Conservation (phyloP, 1,140 invertebrate genomes). For the Caenorhabditis latens region DNA sequence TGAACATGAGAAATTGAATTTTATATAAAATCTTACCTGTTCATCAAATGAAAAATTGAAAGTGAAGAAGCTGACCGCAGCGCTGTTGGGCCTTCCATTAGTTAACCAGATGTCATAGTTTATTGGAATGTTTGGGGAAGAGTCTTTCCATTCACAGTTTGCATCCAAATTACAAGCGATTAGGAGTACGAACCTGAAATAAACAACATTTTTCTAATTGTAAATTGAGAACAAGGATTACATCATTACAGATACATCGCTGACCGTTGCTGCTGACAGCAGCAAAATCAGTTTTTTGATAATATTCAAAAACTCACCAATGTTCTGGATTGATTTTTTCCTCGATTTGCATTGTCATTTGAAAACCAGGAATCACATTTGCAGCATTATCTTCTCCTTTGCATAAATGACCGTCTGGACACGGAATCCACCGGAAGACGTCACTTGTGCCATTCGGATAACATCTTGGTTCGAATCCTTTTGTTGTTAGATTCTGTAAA, state of each 20-base stretch:
- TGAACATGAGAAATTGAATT: conserved; percentile 53
- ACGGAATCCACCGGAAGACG: conserved; percentile 89
- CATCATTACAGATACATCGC: not conserved
- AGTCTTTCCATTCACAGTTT: conserved; percentile 84
- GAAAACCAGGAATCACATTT: conserved; percentile 88
- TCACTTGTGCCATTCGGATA: conserved; percentile 85
- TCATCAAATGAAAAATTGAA: conserved; percentile 97
- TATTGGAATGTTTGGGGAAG: conserved; percentile 80
- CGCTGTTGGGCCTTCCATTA: conserved; percentile 90
- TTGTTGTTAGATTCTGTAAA: conserved; percentile 82
- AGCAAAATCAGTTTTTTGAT: not conserved
- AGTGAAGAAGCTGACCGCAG: conserved; percentile 86
- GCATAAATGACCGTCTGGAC: conserved; percentile 85
- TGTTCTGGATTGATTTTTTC: conserved; percentile 90
- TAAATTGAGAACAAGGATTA: conserved; percentile 77
- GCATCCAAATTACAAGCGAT: conserved; percentile 89
- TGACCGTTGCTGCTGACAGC: too few species aligned
- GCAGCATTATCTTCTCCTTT: conserved; percentile 87
- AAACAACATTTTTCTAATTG: not conserved
- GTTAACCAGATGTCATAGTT: conserved; percentile 95
- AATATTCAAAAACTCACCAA: conserved; percentile 65
- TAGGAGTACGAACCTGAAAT: conserved; percentile 95
- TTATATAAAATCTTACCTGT: conserved; percentile 80
- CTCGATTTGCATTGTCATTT: conserved; percentile 93
- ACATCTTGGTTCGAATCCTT: conserved; percentile 88